Evolutionary conservation across 1,140 invertebrate genomes (phyloP).

Genomic region (Drosophila novamexicana): DNA sequence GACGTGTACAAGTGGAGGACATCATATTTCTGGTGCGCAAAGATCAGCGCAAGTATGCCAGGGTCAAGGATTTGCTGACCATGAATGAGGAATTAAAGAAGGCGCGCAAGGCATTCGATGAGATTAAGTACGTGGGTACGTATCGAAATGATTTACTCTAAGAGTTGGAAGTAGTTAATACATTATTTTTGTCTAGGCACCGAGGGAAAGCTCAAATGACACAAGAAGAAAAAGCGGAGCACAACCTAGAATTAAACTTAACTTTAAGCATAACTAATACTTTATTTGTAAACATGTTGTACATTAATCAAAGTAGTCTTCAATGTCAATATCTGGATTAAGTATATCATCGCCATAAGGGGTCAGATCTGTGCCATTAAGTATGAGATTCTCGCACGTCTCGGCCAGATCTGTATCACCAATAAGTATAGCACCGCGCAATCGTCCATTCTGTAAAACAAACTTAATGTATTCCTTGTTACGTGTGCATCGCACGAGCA

Average conservation of each 20-base stretch:
- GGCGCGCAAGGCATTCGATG: slow-evolving; percentile 99
- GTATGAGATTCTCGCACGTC: slow-evolving; percentile 98
- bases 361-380: slow-evolving; percentile 96
- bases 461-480: slow-evolving; percentile 96
- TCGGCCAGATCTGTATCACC: slow-evolving; percentile 99
- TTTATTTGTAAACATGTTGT: slow-evolving; percentile 20
- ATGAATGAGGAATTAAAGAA: slow-evolving; percentile 99
- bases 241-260: slow-evolving; percentile 27
- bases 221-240: slow-evolving; percentile 45
- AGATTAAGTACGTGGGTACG: slow-evolving; percentile 95
- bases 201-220: slow-evolving; percentile 83
- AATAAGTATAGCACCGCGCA: slow-evolving; percentile 97
- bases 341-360: slow-evolving; percentile 96
- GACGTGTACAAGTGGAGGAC: slow-evolving; percentile 98
- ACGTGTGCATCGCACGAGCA: slow-evolving; percentile 94
- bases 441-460: slow-evolving; percentile 92
- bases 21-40: slow-evolving; percentile 99
- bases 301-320: slow-evolving; percentile 98
- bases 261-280: slow-evolving; percentile 14
- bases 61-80: slow-evolving; percentile 98
- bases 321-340: slow-evolving; percentile 98
- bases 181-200: slow-evolving; percentile 50
- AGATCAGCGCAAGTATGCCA: slow-evolving; percentile 98
- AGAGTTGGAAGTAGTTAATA: background rate
- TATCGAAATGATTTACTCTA: background rate